phyloP scores from a whole-genome alignment of 2,797 vertebrate species.

The Margarornis squamiger region DNA sequence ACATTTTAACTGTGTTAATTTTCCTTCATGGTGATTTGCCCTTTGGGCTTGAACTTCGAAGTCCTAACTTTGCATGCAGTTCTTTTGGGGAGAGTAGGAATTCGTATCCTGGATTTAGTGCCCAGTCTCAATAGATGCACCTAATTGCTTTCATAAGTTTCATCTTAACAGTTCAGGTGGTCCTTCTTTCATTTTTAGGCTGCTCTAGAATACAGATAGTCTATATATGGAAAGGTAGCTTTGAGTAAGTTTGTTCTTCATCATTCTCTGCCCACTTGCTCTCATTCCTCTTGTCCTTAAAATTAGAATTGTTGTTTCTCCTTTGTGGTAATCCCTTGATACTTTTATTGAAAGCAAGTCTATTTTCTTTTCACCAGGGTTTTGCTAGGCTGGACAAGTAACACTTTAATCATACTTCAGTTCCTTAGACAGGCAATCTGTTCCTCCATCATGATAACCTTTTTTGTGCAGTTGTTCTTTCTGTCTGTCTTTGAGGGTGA shows the following conservation, averaged over 20 bases:
- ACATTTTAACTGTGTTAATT: background rate
- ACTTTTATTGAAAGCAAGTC: background rate
- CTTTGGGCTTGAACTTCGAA: background rate
- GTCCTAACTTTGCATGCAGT: background rate
- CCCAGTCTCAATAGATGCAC: background rate
- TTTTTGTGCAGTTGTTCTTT: background rate
- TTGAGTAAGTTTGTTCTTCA: background rate
- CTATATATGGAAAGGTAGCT: background rate
- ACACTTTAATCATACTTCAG: background rate
- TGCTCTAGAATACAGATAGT: background rate
- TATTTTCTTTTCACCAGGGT: background rate
- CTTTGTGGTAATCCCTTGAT: background rate
- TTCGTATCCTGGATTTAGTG: background rate
- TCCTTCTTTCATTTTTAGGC: background rate
- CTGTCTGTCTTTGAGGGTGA: background rate
- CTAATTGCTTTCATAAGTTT: background rate
- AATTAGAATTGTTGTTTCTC: background rate
- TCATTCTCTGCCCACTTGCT: background rate
- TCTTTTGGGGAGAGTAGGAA: background rate
- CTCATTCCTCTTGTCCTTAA: background rate
- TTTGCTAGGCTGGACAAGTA: background rate
- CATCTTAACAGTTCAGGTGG: background rate
- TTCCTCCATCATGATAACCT: background rate
- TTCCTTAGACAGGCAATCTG: background rate
- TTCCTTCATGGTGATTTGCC: background rate